These are phyloP conservation scores for Idris sp. DNA, from an alignment of 1,140 invertebrate genomes.

Conservation along the genomic window DNA sequence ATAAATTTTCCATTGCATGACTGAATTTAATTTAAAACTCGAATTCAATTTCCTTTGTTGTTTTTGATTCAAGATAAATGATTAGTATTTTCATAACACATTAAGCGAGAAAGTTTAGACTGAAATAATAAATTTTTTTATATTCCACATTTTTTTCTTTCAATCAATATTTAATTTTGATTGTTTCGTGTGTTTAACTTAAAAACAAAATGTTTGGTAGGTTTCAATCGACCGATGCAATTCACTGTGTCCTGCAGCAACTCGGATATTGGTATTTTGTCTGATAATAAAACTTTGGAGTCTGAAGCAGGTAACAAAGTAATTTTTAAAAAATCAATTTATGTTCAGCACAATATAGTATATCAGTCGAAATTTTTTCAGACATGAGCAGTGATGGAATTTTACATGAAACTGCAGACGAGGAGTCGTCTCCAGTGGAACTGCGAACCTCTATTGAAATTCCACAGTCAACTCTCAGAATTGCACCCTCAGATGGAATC, in stretches of 20 bases:
- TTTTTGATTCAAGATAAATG: too few relatives aligned
- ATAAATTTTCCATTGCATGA: too few relatives aligned
- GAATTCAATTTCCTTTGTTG: too few relatives aligned
- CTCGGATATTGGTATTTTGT: slow-evolving; percentile 83
- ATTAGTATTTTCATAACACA: too few relatives aligned
- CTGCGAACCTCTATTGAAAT: slow-evolving; percentile 75
- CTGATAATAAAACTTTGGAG: slow-evolving; percentile 73
- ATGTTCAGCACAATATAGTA: too few relatives aligned
- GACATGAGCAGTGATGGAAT: slow-evolving; percentile 71
- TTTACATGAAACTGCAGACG: slow-evolving; percentile 81
- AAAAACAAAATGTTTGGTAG: slow-evolving; percentile 70
- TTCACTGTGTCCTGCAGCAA: slow-evolving; percentile 86
- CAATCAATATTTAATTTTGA: too few relatives aligned
- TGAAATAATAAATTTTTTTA: too few relatives aligned
- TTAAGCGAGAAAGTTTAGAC: too few relatives aligned
- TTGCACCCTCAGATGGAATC: slow-evolving; percentile 78
- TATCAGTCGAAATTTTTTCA: too few relatives aligned
- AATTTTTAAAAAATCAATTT: too few relatives aligned
- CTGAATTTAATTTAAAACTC: too few relatives aligned
- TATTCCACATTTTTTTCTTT: too few relatives aligned
- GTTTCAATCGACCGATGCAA: slow-evolving; percentile 90
- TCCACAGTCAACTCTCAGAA: slow-evolving; percentile 74
- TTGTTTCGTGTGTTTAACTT: background rate
- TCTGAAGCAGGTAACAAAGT: slow-evolving; percentile 66
- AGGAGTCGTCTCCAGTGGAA: slow-evolving; percentile 81